These are phyloP conservation scores for Berghia stephanieae DNA, from an alignment of 1,140 invertebrate genomes.

Conservation along the genomic window DNA sequence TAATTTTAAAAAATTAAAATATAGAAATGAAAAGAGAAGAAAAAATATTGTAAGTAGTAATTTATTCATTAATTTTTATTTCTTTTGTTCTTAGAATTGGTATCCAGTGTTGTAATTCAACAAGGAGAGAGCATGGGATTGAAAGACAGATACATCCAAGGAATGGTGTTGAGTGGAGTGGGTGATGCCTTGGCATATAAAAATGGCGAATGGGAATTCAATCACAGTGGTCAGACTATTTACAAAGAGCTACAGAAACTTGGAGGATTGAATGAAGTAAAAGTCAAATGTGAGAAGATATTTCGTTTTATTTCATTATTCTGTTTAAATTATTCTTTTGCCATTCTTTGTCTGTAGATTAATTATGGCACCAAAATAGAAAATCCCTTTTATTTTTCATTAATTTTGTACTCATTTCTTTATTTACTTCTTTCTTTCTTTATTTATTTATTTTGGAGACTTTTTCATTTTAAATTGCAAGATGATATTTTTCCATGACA, in stretches of 20 bases:
- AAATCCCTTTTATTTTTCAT: neutral
- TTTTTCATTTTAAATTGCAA: too few species aligned
- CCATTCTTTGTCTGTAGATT: too few species aligned
- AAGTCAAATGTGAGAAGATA: constrained; percentile 38
- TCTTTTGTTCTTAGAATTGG: too few species aligned
- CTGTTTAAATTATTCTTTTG: neutral
- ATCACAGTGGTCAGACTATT: constrained; percentile 46
- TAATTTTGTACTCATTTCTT: neutral
- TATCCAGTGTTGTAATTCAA: too few species aligned
- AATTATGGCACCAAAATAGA: neutral
- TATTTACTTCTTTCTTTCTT: constrained; percentile 3
- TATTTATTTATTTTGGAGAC: neutral
- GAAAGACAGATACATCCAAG: constrained; percentile 38
- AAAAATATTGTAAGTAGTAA: too few species aligned
- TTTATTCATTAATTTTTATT: too few species aligned
- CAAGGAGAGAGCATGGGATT: too few species aligned
- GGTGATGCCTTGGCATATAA: constrained; percentile 61
- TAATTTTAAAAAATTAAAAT: too few species aligned
- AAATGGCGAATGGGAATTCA: constrained; percentile 60
- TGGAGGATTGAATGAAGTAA: constrained; percentile 47
- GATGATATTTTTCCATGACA: neutral
- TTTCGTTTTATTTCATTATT: neutral
- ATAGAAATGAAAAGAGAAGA: too few species aligned
- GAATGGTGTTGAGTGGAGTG: constrained; percentile 60
- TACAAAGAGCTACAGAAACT: constrained; percentile 47